These are phyloP conservation scores for Amblyjoppa fuscipennis DNA, from an alignment of 2,888 invertebrate species.

Conservation along the genomic window DNA sequence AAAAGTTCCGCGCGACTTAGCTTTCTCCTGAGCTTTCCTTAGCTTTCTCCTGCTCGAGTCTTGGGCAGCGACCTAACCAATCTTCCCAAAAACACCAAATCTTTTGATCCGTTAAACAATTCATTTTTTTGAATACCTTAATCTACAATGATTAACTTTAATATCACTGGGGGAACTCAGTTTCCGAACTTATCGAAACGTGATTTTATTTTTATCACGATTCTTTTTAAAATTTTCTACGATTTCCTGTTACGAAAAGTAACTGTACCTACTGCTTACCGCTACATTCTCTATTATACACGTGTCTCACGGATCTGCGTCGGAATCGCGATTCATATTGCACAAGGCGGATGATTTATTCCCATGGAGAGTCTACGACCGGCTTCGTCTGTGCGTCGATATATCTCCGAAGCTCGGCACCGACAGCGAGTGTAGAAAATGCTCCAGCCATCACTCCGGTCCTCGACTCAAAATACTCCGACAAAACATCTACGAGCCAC, in stretches of 20 bases:
- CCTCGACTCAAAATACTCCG: conserved; percentile 38
- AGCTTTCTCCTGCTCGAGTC: too few relatives aligned
- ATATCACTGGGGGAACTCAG: background rate
- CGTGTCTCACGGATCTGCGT: background rate
- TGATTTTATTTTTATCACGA: background rate
- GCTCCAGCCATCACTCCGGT: background rate
- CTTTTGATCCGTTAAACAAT: background rate
- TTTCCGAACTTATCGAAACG: background rate
- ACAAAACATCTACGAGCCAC: conserved; percentile 35
- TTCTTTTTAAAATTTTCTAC: background rate
- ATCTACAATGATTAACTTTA: background rate
- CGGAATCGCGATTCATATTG: conserved; percentile 37
- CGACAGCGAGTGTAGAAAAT: background rate
- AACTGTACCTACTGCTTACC: background rate
- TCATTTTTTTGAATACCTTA: background rate
- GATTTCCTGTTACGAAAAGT: background rate
- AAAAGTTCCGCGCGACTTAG: too few relatives aligned
- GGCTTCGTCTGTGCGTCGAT: conserved; percentile 8
- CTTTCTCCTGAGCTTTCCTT: too few relatives aligned
- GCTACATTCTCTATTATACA: background rate
- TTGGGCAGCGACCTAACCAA: too few relatives aligned
- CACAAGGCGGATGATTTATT: conserved; percentile 35
- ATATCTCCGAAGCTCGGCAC: conserved; percentile 11
- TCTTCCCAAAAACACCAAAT: background rate
- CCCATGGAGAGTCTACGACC: conserved; percentile 7